Conservation (phyloP, 1,140 invertebrate species). For the Melanaphis sacchari region DNA sequence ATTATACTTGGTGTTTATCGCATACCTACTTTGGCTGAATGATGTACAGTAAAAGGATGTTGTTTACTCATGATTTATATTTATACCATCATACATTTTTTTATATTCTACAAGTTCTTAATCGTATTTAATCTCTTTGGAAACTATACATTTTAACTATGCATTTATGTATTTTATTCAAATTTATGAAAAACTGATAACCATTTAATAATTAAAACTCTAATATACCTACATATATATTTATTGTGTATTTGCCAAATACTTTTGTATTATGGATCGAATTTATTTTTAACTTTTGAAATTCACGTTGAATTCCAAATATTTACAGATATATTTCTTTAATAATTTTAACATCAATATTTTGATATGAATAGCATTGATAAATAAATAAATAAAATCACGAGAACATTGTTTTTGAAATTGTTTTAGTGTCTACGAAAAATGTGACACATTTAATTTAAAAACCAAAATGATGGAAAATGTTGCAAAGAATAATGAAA, state of each 20-base stretch:
- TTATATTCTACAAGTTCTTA: neutral
- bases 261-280: neutral
- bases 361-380: neutral
- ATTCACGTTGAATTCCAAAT: neutral
- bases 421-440: neutral
- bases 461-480: no score
- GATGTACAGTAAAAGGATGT: neutral
- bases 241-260: neutral
- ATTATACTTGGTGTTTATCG: neutral
- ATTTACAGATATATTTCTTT: neutral
- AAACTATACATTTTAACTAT: neutral
- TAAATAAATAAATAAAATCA: neutral
- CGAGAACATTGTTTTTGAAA: neutral
- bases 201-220: neutral
- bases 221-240: neutral
- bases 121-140: neutral
- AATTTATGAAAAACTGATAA: neutral
- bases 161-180: neutral
- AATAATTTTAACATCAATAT: neutral
- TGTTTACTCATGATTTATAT: neutral
- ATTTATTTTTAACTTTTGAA: neutral
- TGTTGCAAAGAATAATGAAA: no score
- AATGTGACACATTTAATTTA: neutral
- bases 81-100: neutral
- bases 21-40: neutral